Base-by-base conservation (phyloP, 1,140 invertebrate genomes). In the Sitobion miscanthi region DNA sequence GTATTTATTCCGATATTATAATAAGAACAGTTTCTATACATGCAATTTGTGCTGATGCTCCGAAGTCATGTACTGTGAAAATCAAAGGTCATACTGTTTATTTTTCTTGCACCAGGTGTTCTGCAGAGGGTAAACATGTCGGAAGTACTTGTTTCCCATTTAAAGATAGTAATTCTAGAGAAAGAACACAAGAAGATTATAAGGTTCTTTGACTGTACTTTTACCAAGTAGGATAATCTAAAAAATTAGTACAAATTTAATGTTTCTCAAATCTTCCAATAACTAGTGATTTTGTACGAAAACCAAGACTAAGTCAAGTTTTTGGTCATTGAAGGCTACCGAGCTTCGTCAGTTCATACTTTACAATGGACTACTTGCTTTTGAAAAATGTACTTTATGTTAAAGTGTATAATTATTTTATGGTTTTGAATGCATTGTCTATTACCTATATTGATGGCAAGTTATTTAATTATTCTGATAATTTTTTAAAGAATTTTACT, bases 1-100 rank as follows among this genome's bases (percentile, higher is more conserved):
- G 35, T 0, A 35, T 35, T 35, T 35, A 35, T 35, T 35, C 35
- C 35, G 35, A 35, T 35, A 35, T 35, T 91, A 82, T 82, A 57
- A n/a, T 49, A 82, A 77, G 69, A 17, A 35, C 9, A 35, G 69
- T 77, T 77, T 14, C 69, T n/a, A 35, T 77, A 14, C 69, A 77
- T 77, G 69, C 69, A 77, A 77, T 77, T 77, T 77, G n/a, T 77
- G n/a, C 69, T 77, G 69, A 77, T 35, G 69, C 69, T n/a, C 69
- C 54, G 25, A 57, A 57, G 23, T 57, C 54, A 25, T 57, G 23
- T 57, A 57, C 25, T 35, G 2, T 77, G 69, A 77, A 77, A 77
- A 77, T 17, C n/a, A 77, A 77, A 35, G 69, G 69, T 8, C 69
- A 77, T 77, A 77, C 69, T 77, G 69, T 30, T 77, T 77, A 77